phyloP scores from a whole-genome alignment of 2,888 invertebrate genomes.

The Linnaemya tessellans region DNA sequence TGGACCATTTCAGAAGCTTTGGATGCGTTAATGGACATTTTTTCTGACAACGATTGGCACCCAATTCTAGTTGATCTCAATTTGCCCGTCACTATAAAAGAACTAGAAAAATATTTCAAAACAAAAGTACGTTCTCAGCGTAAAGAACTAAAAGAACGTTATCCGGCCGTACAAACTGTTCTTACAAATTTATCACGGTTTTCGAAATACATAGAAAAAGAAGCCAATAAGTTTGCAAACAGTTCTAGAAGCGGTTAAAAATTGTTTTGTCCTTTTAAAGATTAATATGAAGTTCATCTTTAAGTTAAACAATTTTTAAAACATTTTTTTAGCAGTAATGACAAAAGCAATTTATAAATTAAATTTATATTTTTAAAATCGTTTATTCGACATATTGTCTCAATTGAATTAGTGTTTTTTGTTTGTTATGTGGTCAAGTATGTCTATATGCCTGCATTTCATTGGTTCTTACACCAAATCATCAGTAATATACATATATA shows the following conservation, averaged over 20 bases:
- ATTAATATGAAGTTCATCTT: conserved; percentile 15
- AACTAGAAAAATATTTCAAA: conserved; percentile 86
- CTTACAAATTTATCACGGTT: conserved; percentile 88
- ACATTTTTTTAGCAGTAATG: conserved; percentile 8
- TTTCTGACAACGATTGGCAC: conserved; percentile 90
- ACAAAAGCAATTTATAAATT: conserved; percentile 26
- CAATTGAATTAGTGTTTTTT: too few species aligned
- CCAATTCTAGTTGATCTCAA: conserved; percentile 86
- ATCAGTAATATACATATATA: not conserved
- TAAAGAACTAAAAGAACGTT: conserved; percentile 87
- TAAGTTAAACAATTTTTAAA: conserved; percentile 22
- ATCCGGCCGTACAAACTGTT: conserved; percentile 88
- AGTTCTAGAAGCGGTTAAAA: conserved; percentile 17
- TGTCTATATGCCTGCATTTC: too few species aligned
- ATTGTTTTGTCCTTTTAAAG: not conserved
- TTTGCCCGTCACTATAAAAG: conserved; percentile 86
- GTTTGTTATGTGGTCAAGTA: too few species aligned
- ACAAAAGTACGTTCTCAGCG: conserved; percentile 87
- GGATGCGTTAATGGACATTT: conserved; percentile 90
- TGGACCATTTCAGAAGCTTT: conserved; percentile 90
- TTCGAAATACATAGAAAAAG: conserved; percentile 85
- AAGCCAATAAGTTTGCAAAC: conserved; percentile 72
- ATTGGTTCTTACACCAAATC: too few species aligned
- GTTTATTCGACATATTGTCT: too few species aligned
- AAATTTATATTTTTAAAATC: too few species aligned